A percentile compares a stretch with the other conserved stretches of the same genome.
These are phyloP conservation scores for Melospiza melodia DNA, from an alignment of 2,113 vertebrate species.

Conservation along the genomic window DNA sequence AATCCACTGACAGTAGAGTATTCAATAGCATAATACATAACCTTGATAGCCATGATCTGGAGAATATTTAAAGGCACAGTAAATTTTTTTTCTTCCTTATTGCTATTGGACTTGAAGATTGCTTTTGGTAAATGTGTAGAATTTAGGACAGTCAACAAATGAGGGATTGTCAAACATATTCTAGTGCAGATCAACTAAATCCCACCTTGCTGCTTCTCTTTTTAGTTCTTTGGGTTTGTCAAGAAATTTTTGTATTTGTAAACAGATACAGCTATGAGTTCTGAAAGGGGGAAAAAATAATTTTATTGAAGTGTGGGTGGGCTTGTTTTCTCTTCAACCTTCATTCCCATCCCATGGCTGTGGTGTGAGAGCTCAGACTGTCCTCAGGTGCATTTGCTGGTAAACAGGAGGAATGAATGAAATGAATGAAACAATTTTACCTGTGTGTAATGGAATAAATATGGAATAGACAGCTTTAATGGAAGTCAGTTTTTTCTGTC, in stretches of 20 bases:
- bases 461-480: not conserved
- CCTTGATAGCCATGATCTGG: not conserved
- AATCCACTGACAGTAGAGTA: not conserved
- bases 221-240: not conserved
- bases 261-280: not conserved
- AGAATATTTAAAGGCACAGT: not conserved
- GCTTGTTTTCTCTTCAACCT: not conserved
- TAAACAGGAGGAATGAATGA: not conserved
- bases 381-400: not conserved
- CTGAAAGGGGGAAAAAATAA: accelerated
- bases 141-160: not conserved
- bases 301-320: not conserved
- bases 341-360: not conserved
- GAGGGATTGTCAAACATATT: not conserved
- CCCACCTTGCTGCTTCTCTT: not conserved
- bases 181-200: not conserved
- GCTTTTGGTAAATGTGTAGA: not conserved
- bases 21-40: not conserved
- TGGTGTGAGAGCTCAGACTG: not conserved
- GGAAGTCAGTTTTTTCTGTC: not conserved
- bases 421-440: no score
- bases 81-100: not conserved
- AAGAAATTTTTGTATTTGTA: not conserved
- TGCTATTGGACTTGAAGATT: not conserved
- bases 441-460: not conserved